Evolutionary conservation across 2,797 vertebrate species (phyloP).

Genomic region (Lindbergichthys nudifrons): DNA sequence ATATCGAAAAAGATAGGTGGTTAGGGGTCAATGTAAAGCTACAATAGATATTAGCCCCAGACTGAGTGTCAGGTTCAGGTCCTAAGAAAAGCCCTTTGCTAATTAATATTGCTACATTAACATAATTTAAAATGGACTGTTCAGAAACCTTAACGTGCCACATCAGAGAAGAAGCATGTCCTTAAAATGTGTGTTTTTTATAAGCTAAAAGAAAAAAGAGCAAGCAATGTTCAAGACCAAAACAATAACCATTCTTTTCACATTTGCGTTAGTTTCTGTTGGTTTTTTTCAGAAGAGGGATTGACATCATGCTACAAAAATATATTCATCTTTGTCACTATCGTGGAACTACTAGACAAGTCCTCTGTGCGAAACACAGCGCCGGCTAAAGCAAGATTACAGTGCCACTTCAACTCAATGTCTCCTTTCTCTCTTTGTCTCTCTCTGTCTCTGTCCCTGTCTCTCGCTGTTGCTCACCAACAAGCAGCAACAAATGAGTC

Average conservation of each 20-base stretch:
- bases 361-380: constrained; percentile 77
- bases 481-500: constrained; percentile 81
- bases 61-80: constrained; percentile 76
- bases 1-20: constrained; percentile 58
- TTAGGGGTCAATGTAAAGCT: constrained; percentile 77
- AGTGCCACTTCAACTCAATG: constrained; percentile 65
- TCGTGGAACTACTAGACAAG: constrained; percentile 79
- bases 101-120: constrained; percentile 89
- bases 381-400: constrained; percentile 75
- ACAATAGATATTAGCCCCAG: constrained; percentile 72
- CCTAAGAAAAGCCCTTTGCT: constrained; percentile 87
- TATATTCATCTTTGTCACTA: constrained; percentile 78
- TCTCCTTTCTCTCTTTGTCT: constrained; percentile 54
- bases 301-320: constrained; percentile 87
- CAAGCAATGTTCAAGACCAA: constrained; percentile 65
- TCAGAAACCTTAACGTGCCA: constrained; percentile 69
- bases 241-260: constrained; percentile 69
- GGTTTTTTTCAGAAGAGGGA: constrained; percentile 77
- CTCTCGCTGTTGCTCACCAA: constrained; percentile 72
- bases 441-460: constrained; percentile 67
- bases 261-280: constrained; percentile 70
- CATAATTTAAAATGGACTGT: constrained; percentile 79
- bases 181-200: constrained; percentile 30
- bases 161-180: constrained; percentile 59
- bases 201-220: constrained; percentile 50